Evolutionary conservation across 2,113 vertebrate species (phyloP).

Genomic region (Pachypanchax playfairii): DNA sequence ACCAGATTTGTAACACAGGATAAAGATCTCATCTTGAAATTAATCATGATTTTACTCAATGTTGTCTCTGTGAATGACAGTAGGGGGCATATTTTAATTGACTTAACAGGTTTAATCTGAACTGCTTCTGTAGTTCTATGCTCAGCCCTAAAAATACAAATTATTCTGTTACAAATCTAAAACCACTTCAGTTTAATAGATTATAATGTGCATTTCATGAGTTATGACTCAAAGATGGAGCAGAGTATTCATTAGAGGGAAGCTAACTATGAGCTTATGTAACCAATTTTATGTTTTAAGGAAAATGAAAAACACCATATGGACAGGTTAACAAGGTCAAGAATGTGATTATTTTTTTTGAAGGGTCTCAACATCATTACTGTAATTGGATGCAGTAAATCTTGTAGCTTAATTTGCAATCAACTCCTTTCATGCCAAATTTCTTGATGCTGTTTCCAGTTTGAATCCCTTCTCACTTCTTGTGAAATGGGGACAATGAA

Average conservation of each 20-base stretch:
- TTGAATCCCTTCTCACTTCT: not conserved
- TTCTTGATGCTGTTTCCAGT: not conserved
- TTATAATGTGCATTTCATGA: not conserved
- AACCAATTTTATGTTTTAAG: not conserved
- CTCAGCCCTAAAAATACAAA: not conserved
- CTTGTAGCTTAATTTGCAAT: not conserved
- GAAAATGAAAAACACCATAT: conserved; percentile 1
- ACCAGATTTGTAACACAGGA: too few species aligned
- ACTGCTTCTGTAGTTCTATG: not conserved
- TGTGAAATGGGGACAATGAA: not conserved
- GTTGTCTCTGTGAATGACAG: not conserved
- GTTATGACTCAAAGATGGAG: not conserved
- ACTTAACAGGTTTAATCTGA: not conserved
- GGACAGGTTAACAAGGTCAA: not conserved
- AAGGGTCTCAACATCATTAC: not conserved
- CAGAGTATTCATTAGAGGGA: not conserved
- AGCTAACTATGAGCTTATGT: not conserved
- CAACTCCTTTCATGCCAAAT: not conserved
- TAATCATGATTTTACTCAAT: not conserved
- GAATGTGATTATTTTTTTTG: not conserved
- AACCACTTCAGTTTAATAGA: not conserved
- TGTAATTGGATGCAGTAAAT: conserved; percentile 1
- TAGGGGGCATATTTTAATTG: not conserved
- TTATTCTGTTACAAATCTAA: not conserved
- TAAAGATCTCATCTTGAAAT: too few species aligned